Evolutionary conservation across 2,113 vertebrate genomes (phyloP).

Genomic region (Polypterus bichir): DNA sequence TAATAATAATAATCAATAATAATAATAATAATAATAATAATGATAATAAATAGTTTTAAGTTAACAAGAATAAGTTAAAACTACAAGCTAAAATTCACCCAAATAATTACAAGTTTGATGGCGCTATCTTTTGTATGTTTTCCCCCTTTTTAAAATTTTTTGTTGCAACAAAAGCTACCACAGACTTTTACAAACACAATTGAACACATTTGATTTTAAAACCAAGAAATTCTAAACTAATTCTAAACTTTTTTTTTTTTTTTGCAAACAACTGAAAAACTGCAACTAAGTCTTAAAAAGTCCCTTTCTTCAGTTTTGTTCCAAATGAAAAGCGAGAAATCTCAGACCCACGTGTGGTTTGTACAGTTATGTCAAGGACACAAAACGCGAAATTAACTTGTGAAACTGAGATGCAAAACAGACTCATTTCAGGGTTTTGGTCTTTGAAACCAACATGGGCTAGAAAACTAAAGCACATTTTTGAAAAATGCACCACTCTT

Average conservation of each 20-base stretch:
- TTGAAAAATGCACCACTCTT: conserved; percentile 47
- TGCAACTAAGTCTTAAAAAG: conserved; percentile 65
- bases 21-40: conserved; percentile 42
- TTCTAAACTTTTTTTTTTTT: conserved; percentile 57
- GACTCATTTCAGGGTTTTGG: conserved; percentile 24
- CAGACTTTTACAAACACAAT: conserved; percentile 79
- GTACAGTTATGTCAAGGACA: conserved; percentile 65
- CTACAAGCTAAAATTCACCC: conserved; percentile 86
- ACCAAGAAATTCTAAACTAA: conserved; percentile 65
- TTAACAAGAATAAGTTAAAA: conserved; percentile 87
- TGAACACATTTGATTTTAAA: conserved; percentile 71
- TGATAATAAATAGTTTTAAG: conserved; percentile 83
- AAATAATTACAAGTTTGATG: conserved; percentile 86
- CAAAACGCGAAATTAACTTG: conserved; percentile 60
- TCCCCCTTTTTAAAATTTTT: conserved; percentile 51
- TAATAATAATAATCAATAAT: conserved; percentile 26
- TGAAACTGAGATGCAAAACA: conserved; percentile 59
- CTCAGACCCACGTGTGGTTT: conserved; percentile 60
- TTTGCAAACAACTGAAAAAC: conserved; percentile 70
- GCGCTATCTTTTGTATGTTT: conserved; percentile 70
- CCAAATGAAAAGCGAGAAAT: conserved; percentile 56
- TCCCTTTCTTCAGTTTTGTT: conserved; percentile 41
- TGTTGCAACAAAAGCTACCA: conserved; percentile 78
- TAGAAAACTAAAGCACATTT: conserved; percentile 56
- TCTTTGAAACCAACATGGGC: conserved; percentile 54